Percentiles rank a stretch among this genome's conserved stretches.
phyloP scores from a whole-genome alignment of 2,888 invertebrate genomes.

The Acronicta alni region DNA sequence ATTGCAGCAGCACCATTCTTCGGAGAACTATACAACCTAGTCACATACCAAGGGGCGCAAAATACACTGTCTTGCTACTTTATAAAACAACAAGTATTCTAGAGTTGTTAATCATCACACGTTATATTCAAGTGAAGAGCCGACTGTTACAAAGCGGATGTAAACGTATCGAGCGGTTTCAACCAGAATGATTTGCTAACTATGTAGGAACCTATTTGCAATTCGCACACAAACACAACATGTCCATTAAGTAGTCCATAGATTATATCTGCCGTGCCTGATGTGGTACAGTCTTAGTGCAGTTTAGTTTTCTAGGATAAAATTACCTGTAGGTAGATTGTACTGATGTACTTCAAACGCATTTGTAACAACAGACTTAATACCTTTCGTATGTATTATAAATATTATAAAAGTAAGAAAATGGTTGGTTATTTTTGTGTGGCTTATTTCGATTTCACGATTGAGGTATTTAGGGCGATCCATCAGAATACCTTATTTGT shows the following conservation, averaged over 20 bases:
- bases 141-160: conserved; percentile 14
- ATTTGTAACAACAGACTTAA: background rate
- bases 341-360: background rate
- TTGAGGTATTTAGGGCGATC: conserved; percentile 33
- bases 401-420: conserved; percentile 6
- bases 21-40: too few species aligned
- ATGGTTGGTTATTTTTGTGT: conserved; percentile 9
- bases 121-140: conserved; percentile 16
- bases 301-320: conserved; percentile 9
- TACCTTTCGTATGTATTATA: background rate
- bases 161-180: conserved; percentile 15
- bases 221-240: conserved; percentile 33
- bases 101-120: conserved; percentile 11
- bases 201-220: conserved; percentile 39
- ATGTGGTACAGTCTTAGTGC: conserved; percentile 1
- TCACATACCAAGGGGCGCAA: too few species aligned
- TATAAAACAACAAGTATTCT: conserved; percentile 1
- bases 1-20: too few species aligned
- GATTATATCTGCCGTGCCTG: conserved; percentile 21
- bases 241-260: conserved; percentile 20
- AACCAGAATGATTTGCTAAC: conserved; percentile 35
- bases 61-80: background rate
- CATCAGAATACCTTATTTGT: conserved; percentile 46
- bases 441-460: conserved; percentile 39
- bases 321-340: background rate